phyloP scores from a whole-genome alignment of 1,140 invertebrate species.

The Macrosteles quadrilineatus region DNA sequence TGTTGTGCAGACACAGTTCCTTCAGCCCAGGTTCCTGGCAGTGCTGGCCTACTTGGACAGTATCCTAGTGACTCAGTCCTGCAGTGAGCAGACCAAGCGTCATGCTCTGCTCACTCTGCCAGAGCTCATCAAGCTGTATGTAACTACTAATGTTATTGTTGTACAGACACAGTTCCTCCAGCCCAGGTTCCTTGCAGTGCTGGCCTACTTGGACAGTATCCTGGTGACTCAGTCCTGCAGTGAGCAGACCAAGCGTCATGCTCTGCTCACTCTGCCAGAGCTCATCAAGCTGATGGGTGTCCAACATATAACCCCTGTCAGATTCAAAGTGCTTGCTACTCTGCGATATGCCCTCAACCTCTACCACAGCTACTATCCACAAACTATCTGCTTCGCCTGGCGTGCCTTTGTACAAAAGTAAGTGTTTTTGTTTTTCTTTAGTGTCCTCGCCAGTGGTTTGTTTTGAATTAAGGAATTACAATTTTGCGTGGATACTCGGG shows the following conservation, averaged over 20 bases:
- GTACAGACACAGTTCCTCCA: constrained; percentile 36
- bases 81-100: constrained; percentile 32
- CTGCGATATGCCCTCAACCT: constrained; percentile 37
- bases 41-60: constrained; percentile 36
- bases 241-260: constrained; percentile 35
- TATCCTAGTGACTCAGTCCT: constrained; percentile 30
- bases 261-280: constrained; percentile 36
- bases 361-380: constrained; percentile 31
- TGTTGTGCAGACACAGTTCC: constrained; percentile 34
- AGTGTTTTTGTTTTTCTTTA: background rate
- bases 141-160: no score
- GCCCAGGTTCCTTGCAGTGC: constrained; percentile 37
- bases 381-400: constrained; percentile 36
- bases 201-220: constrained; percentile 36
- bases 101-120: constrained; percentile 37
- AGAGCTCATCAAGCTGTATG: constrained; percentile 33
- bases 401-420: constrained; percentile 39
- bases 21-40: constrained; percentile 36
- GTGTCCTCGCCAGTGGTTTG: background rate
- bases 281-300: constrained; percentile 38
- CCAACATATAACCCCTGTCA: constrained; percentile 37
- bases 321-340: constrained; percentile 40
- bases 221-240: constrained; percentile 30
- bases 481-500: no score
- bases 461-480: no score